phyloP scores from a whole-genome alignment of 2,113 vertebrate genomes.

The Stegostoma tigrinum region DNA sequence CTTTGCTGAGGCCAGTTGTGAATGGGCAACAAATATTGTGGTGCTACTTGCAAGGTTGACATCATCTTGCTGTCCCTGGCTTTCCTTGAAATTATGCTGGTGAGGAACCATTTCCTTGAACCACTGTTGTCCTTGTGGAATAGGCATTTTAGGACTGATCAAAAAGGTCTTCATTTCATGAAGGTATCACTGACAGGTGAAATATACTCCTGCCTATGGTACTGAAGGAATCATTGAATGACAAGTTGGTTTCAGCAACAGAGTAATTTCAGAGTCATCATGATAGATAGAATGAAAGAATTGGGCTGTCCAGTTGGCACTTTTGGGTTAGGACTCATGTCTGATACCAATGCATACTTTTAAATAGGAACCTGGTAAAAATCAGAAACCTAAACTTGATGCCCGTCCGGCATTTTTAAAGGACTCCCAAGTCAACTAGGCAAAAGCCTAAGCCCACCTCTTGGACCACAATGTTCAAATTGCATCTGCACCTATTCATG shows the following conservation, averaged over 20 bases:
- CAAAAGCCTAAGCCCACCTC: too few relatives aligned
- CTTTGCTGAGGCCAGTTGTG: background rate
- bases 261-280: background rate
- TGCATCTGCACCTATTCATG: too few relatives aligned
- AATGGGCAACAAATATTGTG: background rate
- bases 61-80: background rate
- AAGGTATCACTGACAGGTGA: background rate
- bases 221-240: background rate
- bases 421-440: too few relatives aligned
- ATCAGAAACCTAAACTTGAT: too few relatives aligned
- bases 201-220: background rate
- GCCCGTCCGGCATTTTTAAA: too few relatives aligned
- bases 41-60: background rate
- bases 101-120: background rate
- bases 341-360: too few relatives aligned
- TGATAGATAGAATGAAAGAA: background rate
- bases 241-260: background rate
- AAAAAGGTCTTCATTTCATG: background rate
- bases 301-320: too few relatives aligned
- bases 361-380: too few relatives aligned
- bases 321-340: too few relatives aligned
- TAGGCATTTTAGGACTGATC: background rate
- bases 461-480: too few relatives aligned
- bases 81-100: background rate
- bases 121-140: background rate